Base-by-base conservation (phyloP, 2,888 invertebrate species). In the Ischnus inquisitorius region DNA sequence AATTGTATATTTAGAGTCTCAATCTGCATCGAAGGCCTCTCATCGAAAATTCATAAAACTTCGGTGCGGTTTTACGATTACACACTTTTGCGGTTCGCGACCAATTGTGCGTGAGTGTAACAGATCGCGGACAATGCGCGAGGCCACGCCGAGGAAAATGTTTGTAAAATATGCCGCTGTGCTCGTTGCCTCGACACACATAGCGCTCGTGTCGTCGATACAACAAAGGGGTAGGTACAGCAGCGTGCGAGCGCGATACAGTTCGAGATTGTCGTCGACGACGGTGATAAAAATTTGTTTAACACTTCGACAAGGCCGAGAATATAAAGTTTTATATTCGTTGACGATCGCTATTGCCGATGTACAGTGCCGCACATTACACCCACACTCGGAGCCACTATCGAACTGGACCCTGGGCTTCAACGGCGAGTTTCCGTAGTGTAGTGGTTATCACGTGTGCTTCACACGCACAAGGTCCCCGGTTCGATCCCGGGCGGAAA, bases 361-460 rank as follows among this genome's bases (percentile, higher is more conserved):
- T 78, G 16, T 41, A 41, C 0, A 62, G 28, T 43, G 34, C 6
- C 10, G 6, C 14, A 14, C 25, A 14, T 10, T 28, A 14, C 60
- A 12, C 25, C 28, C 60, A 28, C 60, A 14, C 28, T 28, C 28
- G 3, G 2, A 28, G 28, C 14, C 19, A 19, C 34, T 22, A 51
- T 22, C 3, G 39, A 64, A 16, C 8, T 3, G 4, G 48, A 22
- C 6, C 12, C 12, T 8, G 0, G 0, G 3, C 0, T 14, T 0
- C 1, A 0, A 22, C 28, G 16, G 39, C 5, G n/a, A 2, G 95
- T 95, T 95, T 95, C 95, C 95, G 96, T 96, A 96, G 96, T 96
- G 96, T 96, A 96, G 96, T 95, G 96, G 96, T 96, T 96, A 96
- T 96, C 96, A 96, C 96, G 96, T 96, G 96, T 96, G 96, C 96